These are phyloP conservation scores for Cephus pygmeus DNA, from an alignment of 2,888 invertebrate species.

Conservation along the genomic window DNA sequence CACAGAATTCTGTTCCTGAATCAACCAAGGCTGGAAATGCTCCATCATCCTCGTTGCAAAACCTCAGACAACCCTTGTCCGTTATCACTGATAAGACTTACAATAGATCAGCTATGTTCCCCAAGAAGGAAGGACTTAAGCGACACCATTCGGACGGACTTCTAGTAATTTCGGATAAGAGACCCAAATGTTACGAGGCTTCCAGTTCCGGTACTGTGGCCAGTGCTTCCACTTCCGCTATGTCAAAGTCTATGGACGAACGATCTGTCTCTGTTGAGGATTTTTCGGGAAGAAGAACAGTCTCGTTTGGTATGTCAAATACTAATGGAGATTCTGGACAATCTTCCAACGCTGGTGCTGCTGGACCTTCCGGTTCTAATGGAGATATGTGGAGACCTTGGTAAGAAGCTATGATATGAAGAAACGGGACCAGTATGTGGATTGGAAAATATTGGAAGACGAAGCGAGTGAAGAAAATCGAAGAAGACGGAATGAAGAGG, in stretches of 20 bases:
- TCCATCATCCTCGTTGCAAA: slow-evolving; percentile 17
- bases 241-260: slow-evolving; percentile 35
- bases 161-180: slow-evolving; percentile 56
- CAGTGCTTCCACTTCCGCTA: slow-evolving; percentile 23
- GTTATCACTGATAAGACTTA: slow-evolving; percentile 62
- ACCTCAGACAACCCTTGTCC: slow-evolving; percentile 56
- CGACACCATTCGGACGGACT: slow-evolving; percentile 57
- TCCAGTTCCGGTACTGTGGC: slow-evolving; percentile 43
- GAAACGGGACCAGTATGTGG: background rate
- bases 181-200: slow-evolving; percentile 51
- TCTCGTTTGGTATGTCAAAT: slow-evolving; percentile 19
- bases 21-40: slow-evolving; percentile 1
- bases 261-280: slow-evolving; percentile 41
- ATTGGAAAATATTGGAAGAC: background rate
- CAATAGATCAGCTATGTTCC: slow-evolving; percentile 44
- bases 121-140: slow-evolving; percentile 47
- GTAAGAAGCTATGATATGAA: slow-evolving; percentile 52
- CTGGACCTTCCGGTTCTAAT: slow-evolving; percentile 53
- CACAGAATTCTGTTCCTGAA: slow-evolving; percentile 8
- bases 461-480: background rate
- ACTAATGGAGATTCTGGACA: slow-evolving; percentile 32
- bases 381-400: slow-evolving; percentile 72
- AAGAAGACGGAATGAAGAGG: slow-evolving; percentile 10
- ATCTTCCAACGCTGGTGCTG: slow-evolving; percentile 33
- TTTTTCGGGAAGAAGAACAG: slow-evolving; percentile 32